Conservation (phyloP, 2,797 vertebrate species). For the Leucoraja ocellata region DNA sequence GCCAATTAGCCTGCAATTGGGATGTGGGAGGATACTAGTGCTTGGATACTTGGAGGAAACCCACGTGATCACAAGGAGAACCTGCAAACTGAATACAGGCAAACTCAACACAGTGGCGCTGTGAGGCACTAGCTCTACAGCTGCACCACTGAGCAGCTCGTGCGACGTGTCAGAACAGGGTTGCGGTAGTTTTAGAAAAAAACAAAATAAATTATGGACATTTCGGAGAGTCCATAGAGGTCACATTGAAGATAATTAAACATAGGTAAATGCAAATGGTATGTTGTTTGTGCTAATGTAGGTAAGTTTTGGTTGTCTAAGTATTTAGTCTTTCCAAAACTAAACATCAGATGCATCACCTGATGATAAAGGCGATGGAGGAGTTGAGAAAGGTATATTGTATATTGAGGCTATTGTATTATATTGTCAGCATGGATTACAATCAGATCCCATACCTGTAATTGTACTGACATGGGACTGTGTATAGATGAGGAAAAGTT, state of each 20-base stretch:
- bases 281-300: not conserved
- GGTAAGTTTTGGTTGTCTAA: not conserved
- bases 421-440: not conserved
- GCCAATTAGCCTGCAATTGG: no score
- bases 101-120: no score
- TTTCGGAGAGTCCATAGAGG: not conserved
- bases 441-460: not conserved
- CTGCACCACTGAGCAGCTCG: no score
- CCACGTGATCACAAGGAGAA: no score
- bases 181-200: not conserved
- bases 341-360: not conserved
- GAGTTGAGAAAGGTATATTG: not conserved
- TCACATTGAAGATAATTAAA: not conserved
- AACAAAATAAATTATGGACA: no score
- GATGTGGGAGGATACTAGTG: no score
- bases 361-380: not conserved
- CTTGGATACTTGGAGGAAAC: no score
- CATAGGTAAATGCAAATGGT: not conserved
- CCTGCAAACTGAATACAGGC: no score
- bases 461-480: no score
- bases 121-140: no score
- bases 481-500: not conserved
- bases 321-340: not conserved
- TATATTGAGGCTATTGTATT: not conserved
- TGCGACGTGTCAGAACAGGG: not conserved